Percentiles rank a stretch among this genome's conserved stretches.
phyloP scores from a whole-genome alignment of 2,888 invertebrate genomes.

The Erebia aethiops region DNA sequence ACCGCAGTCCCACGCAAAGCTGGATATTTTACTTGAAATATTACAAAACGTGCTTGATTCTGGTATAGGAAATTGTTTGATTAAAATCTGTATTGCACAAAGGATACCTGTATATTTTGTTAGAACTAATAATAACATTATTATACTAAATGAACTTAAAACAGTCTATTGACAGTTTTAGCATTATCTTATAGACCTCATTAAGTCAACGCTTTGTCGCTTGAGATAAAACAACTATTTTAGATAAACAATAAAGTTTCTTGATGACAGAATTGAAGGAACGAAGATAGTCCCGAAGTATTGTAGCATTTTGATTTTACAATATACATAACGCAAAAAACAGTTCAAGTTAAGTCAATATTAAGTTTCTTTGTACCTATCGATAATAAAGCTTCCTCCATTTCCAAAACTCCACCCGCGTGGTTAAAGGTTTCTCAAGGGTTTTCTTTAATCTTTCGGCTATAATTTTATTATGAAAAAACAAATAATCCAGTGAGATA shows the following conservation, averaged over 20 bases:
- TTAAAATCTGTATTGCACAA: too few relatives aligned
- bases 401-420: too few relatives aligned
- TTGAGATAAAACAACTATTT: constrained; percentile 30
- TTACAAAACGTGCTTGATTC: background rate
- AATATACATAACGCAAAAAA: background rate
- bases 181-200: constrained; percentile 25
- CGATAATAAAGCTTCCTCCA: too few relatives aligned
- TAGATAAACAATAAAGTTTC: constrained; percentile 31
- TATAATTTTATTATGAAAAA: too few relatives aligned
- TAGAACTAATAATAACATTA: background rate
- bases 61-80: background rate
- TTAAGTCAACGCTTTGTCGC: constrained; percentile 35
- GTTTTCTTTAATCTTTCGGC: too few relatives aligned
- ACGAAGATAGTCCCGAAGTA: constrained; percentile 6
- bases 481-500: too few relatives aligned
- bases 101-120: background rate
- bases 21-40: too few relatives aligned
- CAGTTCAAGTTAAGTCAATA: background rate
- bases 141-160: constrained; percentile 14
- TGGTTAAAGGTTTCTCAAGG: too few relatives aligned
- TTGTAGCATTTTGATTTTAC: background rate
- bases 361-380: too few relatives aligned
- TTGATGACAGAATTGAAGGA: constrained; percentile 8
- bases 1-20: too few relatives aligned
- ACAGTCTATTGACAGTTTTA: constrained; percentile 24